Evolutionary conservation across 2,797 vertebrate species (phyloP).

Genomic region (Champsocephalus esox): DNA sequence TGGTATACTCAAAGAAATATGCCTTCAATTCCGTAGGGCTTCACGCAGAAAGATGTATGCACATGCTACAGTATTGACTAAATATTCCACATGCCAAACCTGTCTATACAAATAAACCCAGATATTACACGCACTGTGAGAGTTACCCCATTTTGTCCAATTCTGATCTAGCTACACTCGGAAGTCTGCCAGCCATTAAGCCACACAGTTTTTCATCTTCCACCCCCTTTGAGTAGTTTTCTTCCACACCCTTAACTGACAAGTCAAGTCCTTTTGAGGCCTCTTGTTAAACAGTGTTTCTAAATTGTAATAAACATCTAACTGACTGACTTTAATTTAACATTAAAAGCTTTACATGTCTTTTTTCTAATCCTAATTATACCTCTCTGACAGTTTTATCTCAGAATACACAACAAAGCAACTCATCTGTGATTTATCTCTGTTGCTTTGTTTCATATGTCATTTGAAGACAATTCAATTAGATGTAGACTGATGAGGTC

Average conservation of each 20-base stretch:
- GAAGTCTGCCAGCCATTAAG: slow-evolving; percentile 19
- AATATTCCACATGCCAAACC: slow-evolving; percentile 15
- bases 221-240: background rate
- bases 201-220: slow-evolving; percentile 14
- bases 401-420: slow-evolving; percentile 1
- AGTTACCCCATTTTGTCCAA: slow-evolving; percentile 16
- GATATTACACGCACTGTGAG: slow-evolving; percentile 19
- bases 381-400: background rate
- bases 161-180: slow-evolving; percentile 19
- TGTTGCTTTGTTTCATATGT: slow-evolving; percentile 1
- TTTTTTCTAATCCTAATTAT: background rate
- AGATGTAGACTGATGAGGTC: background rate
- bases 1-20: slow-evolving; percentile 3
- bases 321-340: background rate
- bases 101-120: slow-evolving; percentile 25
- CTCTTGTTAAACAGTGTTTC: background rate
- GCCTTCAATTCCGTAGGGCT: background rate
- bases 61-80: slow-evolving; percentile 12
- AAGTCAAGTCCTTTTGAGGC: background rate
- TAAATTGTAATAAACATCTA: background rate
- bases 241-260: too few relatives aligned
- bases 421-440: slow-evolving; percentile 9
- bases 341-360: background rate
- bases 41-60: background rate
- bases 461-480: slow-evolving; percentile 15